Evolutionary conservation across 1,140 invertebrate species (phyloP), one percentile per base, ranked within the genome.

Genomic region (Dendrolimus punctatus): DNA sequence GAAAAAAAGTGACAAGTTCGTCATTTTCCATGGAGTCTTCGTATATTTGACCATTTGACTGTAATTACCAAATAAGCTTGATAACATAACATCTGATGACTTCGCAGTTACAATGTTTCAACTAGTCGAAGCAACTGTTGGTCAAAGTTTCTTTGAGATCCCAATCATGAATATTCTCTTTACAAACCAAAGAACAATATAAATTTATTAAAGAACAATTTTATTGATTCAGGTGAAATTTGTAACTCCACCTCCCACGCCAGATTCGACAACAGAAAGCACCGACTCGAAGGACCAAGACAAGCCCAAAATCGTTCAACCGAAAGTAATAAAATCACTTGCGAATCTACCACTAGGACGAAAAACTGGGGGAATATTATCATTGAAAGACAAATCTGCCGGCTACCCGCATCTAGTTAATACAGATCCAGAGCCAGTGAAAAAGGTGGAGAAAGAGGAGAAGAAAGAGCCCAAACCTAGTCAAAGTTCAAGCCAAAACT

Each of bases 201-300:
- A 4, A 6, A n/a, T n/a, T 6, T 9, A 45, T 8, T 45, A 6
- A 6, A 8, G 1, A 45, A n/a, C 6, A 6, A 4, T 6, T n/a
- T 6, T 9, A n/a, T n/a, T 54, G 45, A 50, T 76, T 9, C 65
- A 90, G 88, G 89, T 90, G 23, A 90, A 89, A 59, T 90, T 90
- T 62, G 82, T 89, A 39, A 89, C 89, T 5, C 89, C 89, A 6
- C 88, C 89, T 6, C 87, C 89, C 5, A 89, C 87, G 37, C 87
- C 88, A 5, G 87, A 88, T 46, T 82, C 85, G 2, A 62, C 71
- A 5, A 53, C 64, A 0, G 83, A 86, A 56, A 38, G 55, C 3
- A 57, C 45, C 0, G 73, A 83, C 7, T 44, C 55, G 1, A 56
- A 78, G 10, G 56, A 58, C 9, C 40, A 42, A 4, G 83, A 87